Conservation (phyloP, 35 echinoderm and acorn worm species). For the Strongylocentrotus purpuratus region DNA sequence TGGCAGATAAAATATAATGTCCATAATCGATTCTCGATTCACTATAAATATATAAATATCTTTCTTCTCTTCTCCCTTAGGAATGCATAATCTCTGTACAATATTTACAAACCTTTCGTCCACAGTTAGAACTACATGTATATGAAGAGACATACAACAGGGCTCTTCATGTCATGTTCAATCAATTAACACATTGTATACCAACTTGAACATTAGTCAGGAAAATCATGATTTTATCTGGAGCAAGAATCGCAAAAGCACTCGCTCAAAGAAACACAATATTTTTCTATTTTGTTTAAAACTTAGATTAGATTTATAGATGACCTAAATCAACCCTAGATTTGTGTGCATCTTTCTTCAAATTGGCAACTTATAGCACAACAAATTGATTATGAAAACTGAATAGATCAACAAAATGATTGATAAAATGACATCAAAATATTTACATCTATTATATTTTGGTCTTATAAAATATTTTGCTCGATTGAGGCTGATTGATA, state of each 20-base stretch:
- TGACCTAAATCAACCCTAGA: too few relatives aligned
- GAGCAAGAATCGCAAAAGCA: neutral
- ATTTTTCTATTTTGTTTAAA: neutral
- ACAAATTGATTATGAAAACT: too few relatives aligned
- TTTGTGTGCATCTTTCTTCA: too few relatives aligned
- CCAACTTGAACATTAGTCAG: neutral
- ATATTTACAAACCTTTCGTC: neutral
- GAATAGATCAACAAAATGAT: too few relatives aligned
- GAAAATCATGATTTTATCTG: neutral
- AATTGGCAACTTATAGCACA: too few relatives aligned
- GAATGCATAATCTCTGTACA: neutral
- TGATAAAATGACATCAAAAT: too few relatives aligned
- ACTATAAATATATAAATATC: slow-evolving; percentile 7
- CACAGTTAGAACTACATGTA: neutral
- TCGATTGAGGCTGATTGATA: too few relatives aligned
- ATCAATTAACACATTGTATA: neutral
- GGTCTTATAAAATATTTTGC: too few relatives aligned
- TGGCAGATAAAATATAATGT: neutral
- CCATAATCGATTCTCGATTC: neutral
- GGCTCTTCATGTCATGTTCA: neutral
- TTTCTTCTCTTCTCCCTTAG: neutral
- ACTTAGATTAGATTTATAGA: neutral
- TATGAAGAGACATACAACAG: too few relatives aligned
- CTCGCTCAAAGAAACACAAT: neutral
- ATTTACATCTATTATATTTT: too few relatives aligned